These are phyloP conservation scores for Pleuronectes platessa DNA, from an alignment of 2,113 vertebrate genomes.

Conservation along the genomic window DNA sequence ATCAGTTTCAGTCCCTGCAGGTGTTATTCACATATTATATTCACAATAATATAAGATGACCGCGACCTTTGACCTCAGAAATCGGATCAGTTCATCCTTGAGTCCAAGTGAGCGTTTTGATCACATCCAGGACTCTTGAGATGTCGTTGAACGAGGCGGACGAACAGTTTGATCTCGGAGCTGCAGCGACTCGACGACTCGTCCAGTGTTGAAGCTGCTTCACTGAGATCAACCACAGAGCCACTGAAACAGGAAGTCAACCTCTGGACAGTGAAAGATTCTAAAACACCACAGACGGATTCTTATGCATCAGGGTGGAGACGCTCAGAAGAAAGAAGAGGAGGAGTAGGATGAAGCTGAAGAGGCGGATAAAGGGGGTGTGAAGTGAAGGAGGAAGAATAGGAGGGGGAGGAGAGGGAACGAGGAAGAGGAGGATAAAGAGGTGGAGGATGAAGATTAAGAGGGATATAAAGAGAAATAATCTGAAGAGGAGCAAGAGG, in stretches of 20 bases:
- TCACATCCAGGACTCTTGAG: too few species aligned
- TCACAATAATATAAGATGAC: too few species aligned
- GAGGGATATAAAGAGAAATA: too few species aligned
- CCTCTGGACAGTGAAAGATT: slow-evolving; percentile 14
- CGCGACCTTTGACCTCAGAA: too few species aligned
- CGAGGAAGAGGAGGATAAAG: not conserved
- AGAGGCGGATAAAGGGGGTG: not conserved
- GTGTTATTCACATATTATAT: too few species aligned
- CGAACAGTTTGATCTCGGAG: not conserved
- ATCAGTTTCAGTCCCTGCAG: not conserved
- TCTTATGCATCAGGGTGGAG: not conserved
- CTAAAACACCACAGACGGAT: not conserved
- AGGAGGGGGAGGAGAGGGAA: too few species aligned
- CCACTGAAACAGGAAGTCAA: slow-evolving; percentile 1
- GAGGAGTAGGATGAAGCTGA: not conserved
- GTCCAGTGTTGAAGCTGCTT: slow-evolving; percentile 6
- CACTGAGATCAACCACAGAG: slow-evolving; percentile 33
- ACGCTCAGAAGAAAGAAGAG: not conserved
- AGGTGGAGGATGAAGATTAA: too few species aligned
- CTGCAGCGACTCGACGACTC: not conserved
- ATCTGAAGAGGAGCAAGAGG: too few species aligned
- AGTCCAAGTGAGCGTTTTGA: not conserved
- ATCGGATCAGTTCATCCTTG: too few species aligned
- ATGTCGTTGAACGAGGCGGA: not conserved
- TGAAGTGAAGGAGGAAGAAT: too few species aligned